phyloP scores from a whole-genome alignment of 2,113 vertebrate genomes.

The Dicrurus megarhynchus region DNA sequence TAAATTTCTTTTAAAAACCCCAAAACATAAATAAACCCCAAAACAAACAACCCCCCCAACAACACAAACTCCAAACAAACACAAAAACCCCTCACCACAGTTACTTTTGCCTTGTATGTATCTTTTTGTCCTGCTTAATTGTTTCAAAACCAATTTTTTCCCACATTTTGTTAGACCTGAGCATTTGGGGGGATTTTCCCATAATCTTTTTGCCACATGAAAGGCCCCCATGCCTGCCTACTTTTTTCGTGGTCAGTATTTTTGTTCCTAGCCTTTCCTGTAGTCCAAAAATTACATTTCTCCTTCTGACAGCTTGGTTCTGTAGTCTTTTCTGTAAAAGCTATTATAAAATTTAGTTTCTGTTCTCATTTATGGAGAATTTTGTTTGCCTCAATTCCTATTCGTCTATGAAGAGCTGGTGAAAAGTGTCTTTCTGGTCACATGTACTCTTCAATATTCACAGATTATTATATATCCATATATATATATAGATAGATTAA shows the following conservation, averaged over 20 bases:
- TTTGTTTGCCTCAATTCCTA: neutral
- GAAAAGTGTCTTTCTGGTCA: neutral
- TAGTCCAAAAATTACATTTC: neutral
- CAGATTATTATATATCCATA: no score
- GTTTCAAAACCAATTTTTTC: neutral
- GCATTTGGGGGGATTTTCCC: neutral
- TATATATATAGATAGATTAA: no score
- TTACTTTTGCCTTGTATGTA: neutral
- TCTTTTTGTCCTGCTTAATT: neutral
- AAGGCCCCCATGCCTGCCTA: neutral
- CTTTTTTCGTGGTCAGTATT: neutral
- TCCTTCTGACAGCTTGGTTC: neutral
- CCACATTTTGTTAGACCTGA: neutral
- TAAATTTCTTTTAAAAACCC: neutral
- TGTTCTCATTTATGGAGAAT: neutral
- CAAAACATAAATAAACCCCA: neutral
- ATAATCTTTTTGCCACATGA: neutral
- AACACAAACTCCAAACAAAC: neutral
- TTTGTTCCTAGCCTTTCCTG: neutral
- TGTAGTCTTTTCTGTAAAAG: neutral
- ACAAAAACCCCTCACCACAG: accelerated
- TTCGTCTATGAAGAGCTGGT: neutral
- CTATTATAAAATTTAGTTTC: neutral
- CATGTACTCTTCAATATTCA: neutral
- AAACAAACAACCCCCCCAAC: neutral